Evolutionary conservation across 2,113 vertebrate species (phyloP).

Genomic region (Cheilinus undulatus): DNA sequence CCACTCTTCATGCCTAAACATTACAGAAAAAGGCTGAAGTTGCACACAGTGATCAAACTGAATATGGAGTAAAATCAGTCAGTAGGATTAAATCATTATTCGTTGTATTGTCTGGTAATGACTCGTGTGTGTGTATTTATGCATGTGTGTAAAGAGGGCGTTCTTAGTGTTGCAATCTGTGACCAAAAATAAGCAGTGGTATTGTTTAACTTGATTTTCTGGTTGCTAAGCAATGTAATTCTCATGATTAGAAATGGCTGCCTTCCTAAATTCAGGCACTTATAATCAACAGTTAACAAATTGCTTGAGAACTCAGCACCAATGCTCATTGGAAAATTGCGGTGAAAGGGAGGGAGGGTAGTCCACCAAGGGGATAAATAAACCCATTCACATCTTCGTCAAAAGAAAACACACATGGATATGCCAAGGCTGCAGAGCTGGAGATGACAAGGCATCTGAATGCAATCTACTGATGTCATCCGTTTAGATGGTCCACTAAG

Average conservation of each 20-base stretch:
- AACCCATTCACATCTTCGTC: constrained; percentile 28
- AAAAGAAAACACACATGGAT: not conserved
- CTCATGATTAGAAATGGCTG: constrained; percentile 85
- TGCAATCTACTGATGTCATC: constrained; percentile 62
- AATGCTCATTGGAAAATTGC: constrained; percentile 64
- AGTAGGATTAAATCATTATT: constrained; percentile 73
- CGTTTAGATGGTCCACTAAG: constrained; percentile 40
- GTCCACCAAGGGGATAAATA: constrained; percentile 11
- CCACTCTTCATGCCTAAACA: constrained; percentile 49
- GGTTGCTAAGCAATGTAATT: constrained; percentile 87
- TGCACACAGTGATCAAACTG: constrained; percentile 75
- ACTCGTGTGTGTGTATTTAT: constrained; percentile 25
- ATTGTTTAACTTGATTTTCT: constrained; percentile 87
- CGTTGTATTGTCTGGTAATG: constrained; percentile 68
- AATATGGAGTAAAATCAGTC: constrained; percentile 70
- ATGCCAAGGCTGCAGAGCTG: constrained; percentile 19
- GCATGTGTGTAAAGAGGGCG: constrained; percentile 43
- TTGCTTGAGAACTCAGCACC: constrained; percentile 76
- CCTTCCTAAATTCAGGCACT: constrained; percentile 83
- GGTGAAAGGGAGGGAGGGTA: constrained; percentile 16
- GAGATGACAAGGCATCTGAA: constrained; percentile 59
- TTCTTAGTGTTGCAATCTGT: constrained; percentile 76
- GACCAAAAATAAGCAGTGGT: constrained; percentile 79
- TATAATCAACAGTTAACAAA: constrained; percentile 85
- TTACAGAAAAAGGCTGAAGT: constrained; percentile 7